These are phyloP conservation scores for Artibeus jamaicensis DNA, from an alignment of 2,797 vertebrate species.

Conservation along the genomic window DNA sequence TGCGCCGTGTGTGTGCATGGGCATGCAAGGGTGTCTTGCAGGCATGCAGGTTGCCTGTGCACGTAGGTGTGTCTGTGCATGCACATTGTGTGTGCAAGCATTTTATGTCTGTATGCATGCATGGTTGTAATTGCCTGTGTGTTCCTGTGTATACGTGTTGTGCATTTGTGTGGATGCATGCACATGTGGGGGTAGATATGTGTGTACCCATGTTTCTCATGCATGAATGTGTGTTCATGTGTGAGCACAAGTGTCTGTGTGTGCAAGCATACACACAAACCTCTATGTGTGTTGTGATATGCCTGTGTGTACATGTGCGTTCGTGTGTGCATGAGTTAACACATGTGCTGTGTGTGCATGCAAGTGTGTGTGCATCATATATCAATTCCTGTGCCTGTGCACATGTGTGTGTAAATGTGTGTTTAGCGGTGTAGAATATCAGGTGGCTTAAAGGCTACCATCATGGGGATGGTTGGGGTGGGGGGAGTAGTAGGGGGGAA, in stretches of 20 bases:
- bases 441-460: not conserved
- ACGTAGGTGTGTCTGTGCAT: not conserved
- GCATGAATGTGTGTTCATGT: not conserved
- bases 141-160: not conserved
- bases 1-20: not conserved
- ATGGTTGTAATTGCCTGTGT: not conserved
- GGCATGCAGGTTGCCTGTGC: not conserved
- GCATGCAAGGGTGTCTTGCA: not conserved
- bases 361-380: too few relatives aligned
- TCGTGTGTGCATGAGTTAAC: not conserved
- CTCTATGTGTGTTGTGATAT: not conserved
- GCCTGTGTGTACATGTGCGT: too few relatives aligned
- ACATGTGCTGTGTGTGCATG: too few relatives aligned
- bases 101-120: not conserved
- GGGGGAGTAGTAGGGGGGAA: too few relatives aligned
- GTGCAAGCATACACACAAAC: not conserved
- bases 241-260: not conserved
- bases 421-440: not conserved
- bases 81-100: too few relatives aligned
- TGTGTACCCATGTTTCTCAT: not conserved
- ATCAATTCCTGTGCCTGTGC: too few relatives aligned
- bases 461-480: too few relatives aligned
- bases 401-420: fast-evolving
- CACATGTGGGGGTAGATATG: not conserved
- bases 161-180: not conserved